Evolutionary conservation across 2,888 invertebrate genomes (phyloP).

Genomic region (Alloscopus bannaensis): DNA sequence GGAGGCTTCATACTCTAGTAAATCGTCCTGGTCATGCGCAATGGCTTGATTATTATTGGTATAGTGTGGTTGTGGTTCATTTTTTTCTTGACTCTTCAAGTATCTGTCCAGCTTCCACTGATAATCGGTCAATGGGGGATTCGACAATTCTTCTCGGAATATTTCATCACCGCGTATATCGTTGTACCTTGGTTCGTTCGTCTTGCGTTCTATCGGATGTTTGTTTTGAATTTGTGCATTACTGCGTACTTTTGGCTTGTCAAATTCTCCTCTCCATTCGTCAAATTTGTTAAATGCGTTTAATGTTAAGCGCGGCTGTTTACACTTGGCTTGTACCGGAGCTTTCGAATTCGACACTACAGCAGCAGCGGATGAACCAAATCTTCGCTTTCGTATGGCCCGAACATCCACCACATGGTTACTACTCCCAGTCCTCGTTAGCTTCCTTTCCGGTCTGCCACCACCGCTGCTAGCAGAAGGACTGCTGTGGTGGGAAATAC

Average conservation of each 20-base stretch:
- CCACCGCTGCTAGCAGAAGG: too few relatives aligned
- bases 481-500: too few relatives aligned
- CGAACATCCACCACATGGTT: constrained; percentile 32
- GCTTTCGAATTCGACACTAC: neutral
- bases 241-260: neutral
- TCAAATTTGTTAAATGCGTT: constrained; percentile 45
- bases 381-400: constrained; percentile 26
- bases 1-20: too few relatives aligned
- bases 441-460: neutral
- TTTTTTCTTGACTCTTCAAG: constrained; percentile 9
- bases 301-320: constrained; percentile 39
- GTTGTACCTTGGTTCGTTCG: neutral
- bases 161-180: too few relatives aligned
- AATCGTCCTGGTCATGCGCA: too few relatives aligned
- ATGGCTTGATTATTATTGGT: too few relatives aligned
- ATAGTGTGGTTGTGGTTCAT: too few relatives aligned
- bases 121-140: constrained; percentile 4
- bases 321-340: neutral
- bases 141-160: too few relatives aligned
- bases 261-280: constrained; percentile 35
- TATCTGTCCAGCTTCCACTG: constrained; percentile 41
- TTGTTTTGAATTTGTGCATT: too few relatives aligned
- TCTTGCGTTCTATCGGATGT: too few relatives aligned
- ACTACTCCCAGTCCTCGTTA: constrained; percentile 17
- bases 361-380: neutral